A percentile compares a stretch with the other conserved stretches of the same genome.
These are phyloP conservation scores for Unio pictorum DNA, from an alignment of 2,888 invertebrate genomes.

Conservation along the genomic window DNA sequence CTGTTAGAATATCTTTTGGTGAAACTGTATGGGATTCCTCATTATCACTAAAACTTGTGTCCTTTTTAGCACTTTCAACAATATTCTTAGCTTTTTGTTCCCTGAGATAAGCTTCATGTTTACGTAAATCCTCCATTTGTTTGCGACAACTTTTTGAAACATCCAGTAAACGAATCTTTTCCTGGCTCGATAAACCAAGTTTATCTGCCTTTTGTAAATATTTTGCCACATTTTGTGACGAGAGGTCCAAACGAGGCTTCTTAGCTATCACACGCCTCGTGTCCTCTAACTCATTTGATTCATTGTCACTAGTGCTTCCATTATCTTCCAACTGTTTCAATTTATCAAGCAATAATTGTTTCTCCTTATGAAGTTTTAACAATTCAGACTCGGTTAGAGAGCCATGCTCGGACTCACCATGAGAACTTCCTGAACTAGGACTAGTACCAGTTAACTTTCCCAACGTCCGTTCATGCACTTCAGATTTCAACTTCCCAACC, in stretches of 20 bases:
- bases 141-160: constrained; percentile 58
- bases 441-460: constrained; percentile 37
- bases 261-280: constrained; percentile 39
- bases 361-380: constrained; percentile 64
- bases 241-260: constrained; percentile 47
- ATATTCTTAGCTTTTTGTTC: constrained; percentile 36
- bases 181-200: constrained; percentile 24
- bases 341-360: constrained; percentile 65
- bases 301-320: constrained; percentile 57
- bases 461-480: constrained; percentile 33
- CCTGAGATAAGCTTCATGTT: constrained; percentile 38
- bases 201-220: constrained; percentile 29
- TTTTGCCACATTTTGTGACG: constrained; percentile 11
- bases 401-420: constrained; percentile 74
- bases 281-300: constrained; percentile 32
- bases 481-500: constrained; percentile 31
- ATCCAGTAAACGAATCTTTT: constrained; percentile 47
- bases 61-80: constrained; percentile 24
- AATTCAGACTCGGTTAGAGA: constrained; percentile 72
- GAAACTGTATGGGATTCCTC: constrained; percentile 45
- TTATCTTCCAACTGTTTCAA: constrained; percentile 65
- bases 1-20: constrained; percentile 53
- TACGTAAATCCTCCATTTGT: constrained; percentile 61
- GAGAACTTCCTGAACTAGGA: constrained; percentile 56
- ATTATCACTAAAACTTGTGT: constrained; percentile 45